Conservation (phyloP, 2,888 invertebrate genomes). For the Caprella mutica region DNA sequence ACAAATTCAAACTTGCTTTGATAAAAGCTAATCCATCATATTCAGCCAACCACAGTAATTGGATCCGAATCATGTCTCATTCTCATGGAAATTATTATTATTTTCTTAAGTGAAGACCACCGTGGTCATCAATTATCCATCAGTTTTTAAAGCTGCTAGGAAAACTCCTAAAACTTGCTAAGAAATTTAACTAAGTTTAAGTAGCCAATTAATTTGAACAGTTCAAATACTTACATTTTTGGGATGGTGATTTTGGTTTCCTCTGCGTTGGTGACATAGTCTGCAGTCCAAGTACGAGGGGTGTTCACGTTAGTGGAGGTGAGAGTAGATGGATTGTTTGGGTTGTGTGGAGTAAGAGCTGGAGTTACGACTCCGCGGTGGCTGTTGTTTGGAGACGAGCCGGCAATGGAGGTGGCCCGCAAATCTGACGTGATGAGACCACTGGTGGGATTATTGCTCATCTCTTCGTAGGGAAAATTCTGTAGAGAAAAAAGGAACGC, state of each 20-base stretch:
- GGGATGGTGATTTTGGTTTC: conserved; percentile 76
- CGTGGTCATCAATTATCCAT: too few relatives aligned
- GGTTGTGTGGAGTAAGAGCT: conserved; percentile 1
- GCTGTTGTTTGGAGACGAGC: conserved; percentile 2
- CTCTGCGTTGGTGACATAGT: conserved; percentile 84
- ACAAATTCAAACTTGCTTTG: too few relatives aligned
- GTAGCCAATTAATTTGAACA: too few relatives aligned
- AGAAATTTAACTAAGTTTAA: too few relatives aligned
- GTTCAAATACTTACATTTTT: conserved; percentile 78
- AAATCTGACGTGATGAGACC: not conserved
- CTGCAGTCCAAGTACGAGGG: conserved; percentile 74
- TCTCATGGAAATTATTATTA: too few relatives aligned
- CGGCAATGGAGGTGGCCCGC: not conserved
- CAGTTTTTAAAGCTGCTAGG: too few relatives aligned
- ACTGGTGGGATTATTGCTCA: not conserved
- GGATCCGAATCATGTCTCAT: too few relatives aligned
- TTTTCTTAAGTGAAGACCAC: too few relatives aligned
- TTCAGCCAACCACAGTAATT: too few relatives aligned
- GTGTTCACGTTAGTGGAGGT: conserved; percentile 4
- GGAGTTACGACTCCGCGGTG: not conserved
- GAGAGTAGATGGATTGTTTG: not conserved
- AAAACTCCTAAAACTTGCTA: too few relatives aligned
- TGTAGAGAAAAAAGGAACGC: not conserved
- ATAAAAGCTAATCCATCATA: too few relatives aligned
- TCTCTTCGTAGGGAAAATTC: conserved; percentile 9